Evolutionary conservation across 2,797 vertebrate genomes (phyloP).

Genomic region (Paedocypris micromegethes): DNA sequence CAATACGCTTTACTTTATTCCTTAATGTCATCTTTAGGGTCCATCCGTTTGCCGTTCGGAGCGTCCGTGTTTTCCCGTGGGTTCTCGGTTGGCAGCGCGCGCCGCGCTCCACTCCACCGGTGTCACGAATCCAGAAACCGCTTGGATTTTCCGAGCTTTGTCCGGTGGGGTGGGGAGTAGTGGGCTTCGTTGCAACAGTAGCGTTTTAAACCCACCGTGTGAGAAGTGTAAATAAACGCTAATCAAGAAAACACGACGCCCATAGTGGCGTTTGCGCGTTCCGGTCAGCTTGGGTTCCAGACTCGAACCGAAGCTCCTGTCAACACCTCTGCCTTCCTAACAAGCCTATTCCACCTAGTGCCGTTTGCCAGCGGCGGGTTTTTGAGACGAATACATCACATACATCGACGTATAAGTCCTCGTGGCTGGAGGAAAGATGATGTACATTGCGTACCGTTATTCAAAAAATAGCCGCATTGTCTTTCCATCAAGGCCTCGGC

Average conservation of each 20-base stretch:
- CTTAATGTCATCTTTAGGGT: constrained; percentile 42
- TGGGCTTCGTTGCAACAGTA: constrained; percentile 51
- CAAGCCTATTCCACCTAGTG: not conserved
- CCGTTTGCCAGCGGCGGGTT: not conserved
- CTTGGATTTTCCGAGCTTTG: constrained; percentile 58
- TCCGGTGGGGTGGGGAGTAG: constrained; percentile 43
- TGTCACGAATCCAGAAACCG: constrained; percentile 66
- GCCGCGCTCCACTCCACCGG: constrained; percentile 55
- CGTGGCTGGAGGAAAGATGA: constrained; percentile 53
- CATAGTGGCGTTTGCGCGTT: constrained; percentile 2
- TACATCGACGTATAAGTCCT: constrained; percentile 11
- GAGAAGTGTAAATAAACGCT: too few species aligned
- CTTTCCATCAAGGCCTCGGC: constrained; percentile 57
- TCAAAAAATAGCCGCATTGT: constrained; percentile 73
- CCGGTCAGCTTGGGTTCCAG: constrained; percentile 2
- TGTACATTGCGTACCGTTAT: constrained; percentile 67
- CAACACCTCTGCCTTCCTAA: constrained; percentile 28
- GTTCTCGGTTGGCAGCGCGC: constrained; percentile 52
- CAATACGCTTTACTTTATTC: constrained; percentile 54
- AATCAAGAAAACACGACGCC: not conserved
- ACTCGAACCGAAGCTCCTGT: constrained; percentile 26
- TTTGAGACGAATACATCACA: constrained; percentile 4
- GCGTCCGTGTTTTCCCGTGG: constrained; percentile 30
- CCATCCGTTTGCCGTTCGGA: constrained; percentile 43
- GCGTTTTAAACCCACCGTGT: too few species aligned